Evolutionary conservation across 2,888 invertebrate genomes (phyloP), one percentile per base, ranked within the genome.

Genomic region (Steromphala cineraria): DNA sequence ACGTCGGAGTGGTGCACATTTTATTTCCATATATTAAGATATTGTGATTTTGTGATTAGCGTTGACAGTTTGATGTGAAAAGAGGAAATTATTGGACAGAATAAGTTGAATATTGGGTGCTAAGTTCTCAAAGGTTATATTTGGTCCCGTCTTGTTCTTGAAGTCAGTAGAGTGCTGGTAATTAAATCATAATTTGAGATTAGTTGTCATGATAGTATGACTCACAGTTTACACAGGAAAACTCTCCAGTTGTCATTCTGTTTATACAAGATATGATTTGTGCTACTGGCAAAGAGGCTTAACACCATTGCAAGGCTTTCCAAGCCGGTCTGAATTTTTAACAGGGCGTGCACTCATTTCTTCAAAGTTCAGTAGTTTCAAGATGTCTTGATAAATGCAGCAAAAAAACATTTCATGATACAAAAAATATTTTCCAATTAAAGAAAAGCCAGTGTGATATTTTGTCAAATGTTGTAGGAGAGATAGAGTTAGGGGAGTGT

Each of bases 151-250:
- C 46, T 10, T 46, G 46, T 46, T 10, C 10, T 46, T 10, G 8
- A 46, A 10, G 46, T 46, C 46, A 46, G 46, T 10, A 46, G 46
- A 46, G 46, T 46, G 46, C 46, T 36, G 31, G 19, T 71, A 71
- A 71, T 71, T 71, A 71, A 36, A 71, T 71, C 71, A 71, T 71
- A 71, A 71, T 71, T 71, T 71, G 31, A 71, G 71, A 71, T 71
- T 71, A 71, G 71, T 71, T 71, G 71, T 71, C 40, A 71, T 31
- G 71, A 71, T 10, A 31, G 71, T 71, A 71, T 71, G 71, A 71
- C 40, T 71, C 71, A 71, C 40, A 71, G 36, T 71, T 71, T 71
- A 71, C 56, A 21, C 24, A 8, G 56, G 56, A 56, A 56, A 24
- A 56, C 56, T 56, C 24, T 56, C 21, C 21, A 56, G 7, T 21